Conservation (phyloP, 2,113 vertebrate genomes). For the Leptobrachium leishanense region DNA sequence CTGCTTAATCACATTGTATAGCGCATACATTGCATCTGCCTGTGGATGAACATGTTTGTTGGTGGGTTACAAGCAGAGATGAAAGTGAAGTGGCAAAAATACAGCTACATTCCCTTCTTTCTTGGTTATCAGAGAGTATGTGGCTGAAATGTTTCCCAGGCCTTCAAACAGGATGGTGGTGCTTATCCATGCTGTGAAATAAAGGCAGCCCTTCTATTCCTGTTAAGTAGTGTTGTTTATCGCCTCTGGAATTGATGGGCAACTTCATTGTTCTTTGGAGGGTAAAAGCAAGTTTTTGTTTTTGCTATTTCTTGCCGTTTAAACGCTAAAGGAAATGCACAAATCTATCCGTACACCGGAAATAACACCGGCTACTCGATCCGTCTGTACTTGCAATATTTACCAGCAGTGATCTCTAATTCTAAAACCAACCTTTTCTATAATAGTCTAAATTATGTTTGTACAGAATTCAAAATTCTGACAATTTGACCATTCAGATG, state of each 20-base stretch:
- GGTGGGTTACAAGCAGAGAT: not conserved
- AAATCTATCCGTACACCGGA: not conserved
- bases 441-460: too few species aligned
- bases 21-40: too few species aligned
- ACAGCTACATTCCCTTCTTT: not conserved
- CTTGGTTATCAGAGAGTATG: not conserved
- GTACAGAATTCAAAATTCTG: too few species aligned
- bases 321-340: not conserved
- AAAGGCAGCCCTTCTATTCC: slow-evolving; percentile 12
- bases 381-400: too few species aligned
- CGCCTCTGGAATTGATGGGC: not conserved
- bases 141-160: slow-evolving; percentile 23
- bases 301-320: not conserved
- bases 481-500: too few species aligned
- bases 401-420: too few species aligned
- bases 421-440: too few species aligned
- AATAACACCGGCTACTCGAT: not conserved
- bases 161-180: slow-evolving; percentile 4
- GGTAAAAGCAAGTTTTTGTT: not conserved
- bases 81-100: not conserved
- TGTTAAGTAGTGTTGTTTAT: slow-evolving; percentile 10
- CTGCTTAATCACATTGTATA: too few species aligned
- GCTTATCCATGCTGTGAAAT: slow-evolving; percentile 10
- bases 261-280: not conserved
- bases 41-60: too few species aligned